Evolutionary conservation across 2,797 vertebrate species (phyloP), one percentile per base, ranked within the genome.

Genomic region (Chaunax sp.): DNA sequence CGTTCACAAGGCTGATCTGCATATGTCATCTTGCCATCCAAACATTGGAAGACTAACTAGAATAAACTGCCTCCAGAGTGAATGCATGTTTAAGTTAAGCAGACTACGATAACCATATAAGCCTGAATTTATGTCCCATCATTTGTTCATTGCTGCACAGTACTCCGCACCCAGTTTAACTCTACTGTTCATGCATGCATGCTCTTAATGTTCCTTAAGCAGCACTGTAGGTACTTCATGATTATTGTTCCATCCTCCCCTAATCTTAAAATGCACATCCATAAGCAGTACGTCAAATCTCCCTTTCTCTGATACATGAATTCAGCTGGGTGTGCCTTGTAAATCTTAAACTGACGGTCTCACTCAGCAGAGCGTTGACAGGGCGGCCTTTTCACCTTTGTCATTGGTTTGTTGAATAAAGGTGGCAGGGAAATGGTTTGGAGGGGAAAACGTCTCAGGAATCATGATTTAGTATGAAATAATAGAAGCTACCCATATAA

Each of bases 191-290:
- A 85, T 64, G 80, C 80, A 61, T 80, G 75, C 75, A 23, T 14
- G 60, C 60, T 68, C 61, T 58, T 75, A 40, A 71, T 81, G 82
- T 72, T 63, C 60, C 69, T 55, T 66, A 63, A 87, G 82, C 82
- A 65, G 77, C 67, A 68, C 78, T 84, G 64, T 53, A 95, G 94
- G 70, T 95, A 92, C 10, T 23, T 10, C 28, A 30, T 30, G 4
- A 30, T 4, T 30, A 30, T 30, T 30, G 28, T 30, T 30, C 28
- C 28, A 30, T 4, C 4, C 8, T 4, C 28, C 28, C 28, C 8
- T n/a, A 77, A 83, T 80, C 57, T 78, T 69, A 74, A 59, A 83
- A 72, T 79, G 70, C 74, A 74, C 57, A 80, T 51, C 60, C 64
- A 84, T 77, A 82, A 77, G 84, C 70, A 77, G 66, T 63, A 57